These are phyloP conservation scores for Crenuchus spilurus DNA, from an alignment of 2,797 vertebrate genomes.

Conservation along the genomic window DNA sequence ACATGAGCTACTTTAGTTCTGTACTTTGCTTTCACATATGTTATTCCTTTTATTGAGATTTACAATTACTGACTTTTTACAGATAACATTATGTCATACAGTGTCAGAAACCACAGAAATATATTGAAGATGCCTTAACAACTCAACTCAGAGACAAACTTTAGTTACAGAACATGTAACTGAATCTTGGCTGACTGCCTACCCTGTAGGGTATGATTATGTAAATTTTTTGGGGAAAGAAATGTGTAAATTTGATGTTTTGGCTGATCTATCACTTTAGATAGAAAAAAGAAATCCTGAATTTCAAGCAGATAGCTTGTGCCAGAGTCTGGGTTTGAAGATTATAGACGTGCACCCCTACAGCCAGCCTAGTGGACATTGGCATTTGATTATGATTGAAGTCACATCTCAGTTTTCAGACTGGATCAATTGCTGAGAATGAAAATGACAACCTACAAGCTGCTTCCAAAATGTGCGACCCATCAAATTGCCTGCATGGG, in stretches of 20 bases:
- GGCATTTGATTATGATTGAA: neutral
- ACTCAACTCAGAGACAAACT: neutral
- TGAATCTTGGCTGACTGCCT: too few species aligned
- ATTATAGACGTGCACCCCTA: neutral
- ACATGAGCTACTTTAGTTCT: too few species aligned
- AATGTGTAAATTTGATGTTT: too few species aligned
- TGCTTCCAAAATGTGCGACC: conserved; percentile 66
- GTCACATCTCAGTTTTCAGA: conserved; percentile 50
- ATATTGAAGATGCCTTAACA: too few species aligned
- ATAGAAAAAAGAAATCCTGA: too few species aligned
- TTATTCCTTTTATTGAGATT: too few species aligned
- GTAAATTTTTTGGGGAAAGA: too few species aligned
- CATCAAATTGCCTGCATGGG: conserved; percentile 64
- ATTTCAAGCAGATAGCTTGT: neutral
- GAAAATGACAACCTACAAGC: conserved; percentile 64
- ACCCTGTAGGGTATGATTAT: too few species aligned
- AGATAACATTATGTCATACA: too few species aligned
- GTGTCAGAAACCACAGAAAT: too few species aligned
- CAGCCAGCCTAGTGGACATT: neutral
- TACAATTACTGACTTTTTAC: too few species aligned
- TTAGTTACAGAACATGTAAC: neutral
- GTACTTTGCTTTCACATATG: too few species aligned
- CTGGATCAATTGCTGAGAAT: conserved; percentile 63
- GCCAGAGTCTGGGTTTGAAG: neutral
- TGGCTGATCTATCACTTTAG: neutral